Base-by-base conservation (phyloP, 2,797 vertebrate genomes). In the Bradypus variegatus region DNA sequence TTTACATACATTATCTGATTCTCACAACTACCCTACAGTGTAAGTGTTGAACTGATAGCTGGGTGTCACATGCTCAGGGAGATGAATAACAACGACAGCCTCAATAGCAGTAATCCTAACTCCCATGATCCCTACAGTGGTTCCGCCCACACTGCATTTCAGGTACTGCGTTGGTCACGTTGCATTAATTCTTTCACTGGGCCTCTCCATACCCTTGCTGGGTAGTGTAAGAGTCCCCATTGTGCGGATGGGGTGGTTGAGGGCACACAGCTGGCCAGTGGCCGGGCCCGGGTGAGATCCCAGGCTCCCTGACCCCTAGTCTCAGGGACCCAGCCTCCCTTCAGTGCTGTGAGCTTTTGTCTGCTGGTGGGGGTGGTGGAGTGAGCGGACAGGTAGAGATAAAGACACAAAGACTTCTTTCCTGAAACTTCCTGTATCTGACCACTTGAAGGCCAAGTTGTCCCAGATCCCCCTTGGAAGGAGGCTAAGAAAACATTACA, bases 71-170 rank as follows among this genome's bases (percentile, higher is more conserved):
- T 38, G 45, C 45, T 64, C 64, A 13, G 75, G 70, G 48, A 53
- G 29, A 19, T n/a, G 27, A n/a, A 2, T 1, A 15, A 6, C 50
- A 29, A 5, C 1, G 4, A 9, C 11, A 12, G 6, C 55, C 11
- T 10, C n/a, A 18, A 5, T 23, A 13, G 8, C 2, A 58, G 76
- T 25, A 16, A 53, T 36, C 3, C 0, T 8, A 38, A 23, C 62
- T 15, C 48, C 53, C n/a, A 1, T n/a, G 1, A 3, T 23, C 45
- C 58, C 60, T 29, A 1, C 14, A 6, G 48, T 3, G 38, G 1
- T 4, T 31, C 25, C 6, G 36, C n/a, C 5, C 31, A 23, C 6
- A 2, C 73, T 21, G 2, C 4, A 7, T 8, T 1, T 31, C 9
- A 41, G 31, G 36, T 19, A 3, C 4, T 1, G 18, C 7, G 27